Evolutionary conservation across 2,113 vertebrate species (phyloP).

Genomic region (Ascaphus truei): DNA sequence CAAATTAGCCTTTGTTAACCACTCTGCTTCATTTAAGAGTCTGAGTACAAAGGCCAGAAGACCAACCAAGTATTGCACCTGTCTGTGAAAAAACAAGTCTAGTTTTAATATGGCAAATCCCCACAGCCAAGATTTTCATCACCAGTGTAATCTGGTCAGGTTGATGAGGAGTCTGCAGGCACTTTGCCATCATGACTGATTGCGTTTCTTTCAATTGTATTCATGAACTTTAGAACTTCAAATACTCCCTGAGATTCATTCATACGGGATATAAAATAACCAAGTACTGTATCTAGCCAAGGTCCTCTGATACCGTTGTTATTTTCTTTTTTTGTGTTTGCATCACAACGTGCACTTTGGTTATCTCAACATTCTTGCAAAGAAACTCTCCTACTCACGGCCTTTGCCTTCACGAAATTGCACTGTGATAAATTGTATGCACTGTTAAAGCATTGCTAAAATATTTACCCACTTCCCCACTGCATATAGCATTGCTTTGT

Average conservation of each 20-base stretch:
- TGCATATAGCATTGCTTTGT: too few species aligned
- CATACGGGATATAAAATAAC: too few species aligned
- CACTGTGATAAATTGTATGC: too few species aligned
- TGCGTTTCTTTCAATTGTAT: constrained; percentile 31
- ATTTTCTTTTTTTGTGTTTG: too few species aligned
- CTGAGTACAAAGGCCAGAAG: constrained; percentile 23
- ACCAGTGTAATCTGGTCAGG: constrained; percentile 33
- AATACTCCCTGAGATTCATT: constrained; percentile 16
- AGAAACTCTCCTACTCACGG: too few species aligned
- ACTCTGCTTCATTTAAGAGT: constrained; percentile 5
- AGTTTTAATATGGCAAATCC: constrained; percentile 35
- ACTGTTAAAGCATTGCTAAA: too few species aligned
- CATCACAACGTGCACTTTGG: background rate
- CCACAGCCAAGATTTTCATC: constrained; percentile 28
- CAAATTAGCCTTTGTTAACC: constrained; percentile 40
- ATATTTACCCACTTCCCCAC: too few species aligned
- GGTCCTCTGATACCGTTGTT: too few species aligned
- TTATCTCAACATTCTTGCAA: too few species aligned
- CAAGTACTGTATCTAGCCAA: too few species aligned
- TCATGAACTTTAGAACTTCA: constrained; percentile 41
- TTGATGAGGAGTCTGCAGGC: constrained; percentile 35
- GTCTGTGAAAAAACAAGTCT: constrained; percentile 32
- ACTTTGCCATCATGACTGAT: background rate
- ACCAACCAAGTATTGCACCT: constrained; percentile 23
- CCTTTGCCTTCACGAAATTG: too few species aligned